Percentiles rank a stretch among this genome's conserved stretches.
These are phyloP conservation scores for Andrena dorsata DNA, from an alignment of 2,888 invertebrate genomes.

Conservation along the genomic window DNA sequence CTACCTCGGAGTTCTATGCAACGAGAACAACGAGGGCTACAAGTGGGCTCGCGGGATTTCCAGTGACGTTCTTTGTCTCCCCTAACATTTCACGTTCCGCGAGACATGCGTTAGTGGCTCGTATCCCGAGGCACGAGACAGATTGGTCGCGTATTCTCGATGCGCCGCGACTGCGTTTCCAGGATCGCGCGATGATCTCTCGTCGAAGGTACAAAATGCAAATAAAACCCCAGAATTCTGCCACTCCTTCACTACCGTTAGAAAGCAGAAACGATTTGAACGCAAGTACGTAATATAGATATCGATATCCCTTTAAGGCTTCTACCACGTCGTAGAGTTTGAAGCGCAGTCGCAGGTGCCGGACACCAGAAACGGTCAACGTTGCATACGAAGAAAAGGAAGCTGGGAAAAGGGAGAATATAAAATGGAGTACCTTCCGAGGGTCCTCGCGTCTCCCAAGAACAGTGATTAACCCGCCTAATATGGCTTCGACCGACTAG, in stretches of 20 bases:
- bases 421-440: constrained; percentile 13
- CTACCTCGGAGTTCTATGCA: neutral
- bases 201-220: no score
- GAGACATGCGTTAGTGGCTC: constrained; percentile 29
- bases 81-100: constrained; percentile 17
- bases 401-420: constrained; percentile 2
- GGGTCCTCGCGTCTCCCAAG: neutral
- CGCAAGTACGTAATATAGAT: neutral
- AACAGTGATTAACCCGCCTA: constrained; percentile 44
- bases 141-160: constrained; percentile 22
- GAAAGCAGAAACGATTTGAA: neutral
- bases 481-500: constrained; percentile 82
- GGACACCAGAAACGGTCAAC: neutral
- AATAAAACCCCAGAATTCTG: no score
- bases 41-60: neutral
- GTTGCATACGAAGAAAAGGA: neutral
- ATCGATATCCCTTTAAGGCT: neutral
- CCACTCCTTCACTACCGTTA: no score
- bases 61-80: constrained; percentile 27
- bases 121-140: constrained; percentile 29
- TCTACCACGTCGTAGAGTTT: neutral
- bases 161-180: neutral
- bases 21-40: neutral
- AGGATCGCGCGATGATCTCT: neutral
- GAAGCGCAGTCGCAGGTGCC: neutral